Evolutionary conservation across 1,140 invertebrate species (phyloP), one percentile per base, ranked within the genome.

Genomic region (Elymnias hypermnestra): DNA sequence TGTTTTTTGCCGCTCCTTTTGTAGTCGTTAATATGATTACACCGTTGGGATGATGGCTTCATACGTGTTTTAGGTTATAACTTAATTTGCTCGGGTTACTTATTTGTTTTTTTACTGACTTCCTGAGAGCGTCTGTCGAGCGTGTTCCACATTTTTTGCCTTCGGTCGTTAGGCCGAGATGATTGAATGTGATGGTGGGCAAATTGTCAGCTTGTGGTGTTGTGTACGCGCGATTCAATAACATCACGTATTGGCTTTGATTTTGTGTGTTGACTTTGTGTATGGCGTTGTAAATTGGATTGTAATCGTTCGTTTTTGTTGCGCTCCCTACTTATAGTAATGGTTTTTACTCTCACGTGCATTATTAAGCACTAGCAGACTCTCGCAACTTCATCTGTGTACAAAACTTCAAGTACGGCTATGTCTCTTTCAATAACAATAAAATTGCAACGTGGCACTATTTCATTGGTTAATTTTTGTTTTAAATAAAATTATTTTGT

Each of bases 21-120:
- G 78, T 84, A 83, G 76, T 81, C 76, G 81, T 84, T 84, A 84
- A 84, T 83, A 84, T 84, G 81, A 84, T 84, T 84, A 84, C 78
- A 81, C 71, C 74, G 70, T 81, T 71, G 69, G 70, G 78, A 81
- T 84, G 81, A 84, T 84, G 78, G 81, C 81, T 84, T 84, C 78
- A 84, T 84, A 84, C 81, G 72, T 81, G 81, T 83, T 83, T 79
- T 79, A 84, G 76, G 74, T 84, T 84, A 84, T 84, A 84, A 84
- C 81, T 84, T 84, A 84, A 84, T 84, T 84, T 84, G 76, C 59
- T 62, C 72, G 78, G 56, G 67, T 79, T 72, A 67, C 65, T 82
- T 85, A 81, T 83, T 85, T 82, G 81, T 78, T 84, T 82, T 29
- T 82, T 84, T 84, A 72, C 76, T 63, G 68, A 85, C 81, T 85